A percentile compares a stretch with the other conserved stretches of the same genome.
Conservation (phyloP, 2,888 invertebrate genomes). For the Pandemis corylana region DNA sequence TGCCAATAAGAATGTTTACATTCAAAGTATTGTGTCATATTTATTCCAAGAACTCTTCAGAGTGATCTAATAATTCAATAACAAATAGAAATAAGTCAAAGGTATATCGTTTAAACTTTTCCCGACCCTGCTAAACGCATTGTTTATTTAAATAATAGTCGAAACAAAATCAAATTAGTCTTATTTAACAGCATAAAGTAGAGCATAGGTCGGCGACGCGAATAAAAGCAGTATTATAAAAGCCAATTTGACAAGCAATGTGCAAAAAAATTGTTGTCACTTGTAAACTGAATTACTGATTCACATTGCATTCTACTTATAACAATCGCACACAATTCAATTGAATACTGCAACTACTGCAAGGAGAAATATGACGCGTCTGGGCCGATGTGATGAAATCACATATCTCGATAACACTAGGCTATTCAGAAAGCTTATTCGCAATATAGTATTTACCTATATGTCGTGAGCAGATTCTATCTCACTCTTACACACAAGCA, state of each 20-base stretch:
- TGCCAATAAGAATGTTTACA: constrained; percentile 22
- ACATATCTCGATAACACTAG: background rate
- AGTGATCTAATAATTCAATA: constrained; percentile 9
- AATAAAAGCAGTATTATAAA: background rate
- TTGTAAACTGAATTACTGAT: background rate
- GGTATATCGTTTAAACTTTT: background rate
- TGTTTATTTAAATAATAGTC: background rate
- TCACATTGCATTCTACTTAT: background rate
- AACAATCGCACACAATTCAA: background rate
- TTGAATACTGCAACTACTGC: background rate
- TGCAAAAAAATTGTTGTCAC: background rate
- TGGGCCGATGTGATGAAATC: background rate
- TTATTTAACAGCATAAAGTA: background rate
- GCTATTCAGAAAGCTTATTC: background rate
- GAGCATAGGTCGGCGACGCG: background rate
- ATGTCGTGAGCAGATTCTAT: background rate
- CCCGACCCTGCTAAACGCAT: background rate
- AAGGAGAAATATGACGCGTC: background rate
- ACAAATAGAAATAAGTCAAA: background rate
- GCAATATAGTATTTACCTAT: background rate
- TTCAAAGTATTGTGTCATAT: constrained; percentile 34
- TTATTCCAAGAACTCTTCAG: constrained; percentile 14
- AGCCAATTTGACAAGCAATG: background rate
- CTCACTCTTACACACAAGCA: background rate
- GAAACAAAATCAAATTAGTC: background rate